These are phyloP conservation scores for Drepanosiphum platanoidis DNA, from an alignment of 2,888 invertebrate species.

Conservation along the genomic window DNA sequence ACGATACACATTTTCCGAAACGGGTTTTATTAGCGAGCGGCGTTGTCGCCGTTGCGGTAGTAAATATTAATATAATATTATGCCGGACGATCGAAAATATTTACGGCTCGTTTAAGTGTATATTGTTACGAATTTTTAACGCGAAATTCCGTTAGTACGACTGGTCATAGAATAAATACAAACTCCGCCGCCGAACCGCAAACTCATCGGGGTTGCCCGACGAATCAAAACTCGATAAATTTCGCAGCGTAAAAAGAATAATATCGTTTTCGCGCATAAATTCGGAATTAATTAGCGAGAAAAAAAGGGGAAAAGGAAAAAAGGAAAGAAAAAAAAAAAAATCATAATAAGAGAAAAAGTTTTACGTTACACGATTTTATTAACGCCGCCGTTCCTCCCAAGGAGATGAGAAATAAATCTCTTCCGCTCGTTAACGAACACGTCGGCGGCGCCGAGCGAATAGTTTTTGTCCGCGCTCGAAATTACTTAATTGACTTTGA, in stretches of 20 bases:
- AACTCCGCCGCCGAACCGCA: neutral
- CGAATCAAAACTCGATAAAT: conserved; percentile 8
- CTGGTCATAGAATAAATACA: too few relatives aligned
- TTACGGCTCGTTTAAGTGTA: too few relatives aligned
- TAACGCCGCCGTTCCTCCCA: neutral
- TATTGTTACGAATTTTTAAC: neutral
- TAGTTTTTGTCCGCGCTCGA: neutral
- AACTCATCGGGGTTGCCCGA: neutral
- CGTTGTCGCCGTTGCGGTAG: too few relatives aligned
- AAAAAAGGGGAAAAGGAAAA: too few relatives aligned
- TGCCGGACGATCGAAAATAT: neutral
- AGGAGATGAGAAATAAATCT: conserved; percentile 17
- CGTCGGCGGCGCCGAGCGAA: too few relatives aligned
- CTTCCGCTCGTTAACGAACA: neutral
- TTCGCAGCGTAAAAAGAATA: neutral
- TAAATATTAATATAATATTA: neutral
- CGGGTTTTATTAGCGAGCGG: neutral
- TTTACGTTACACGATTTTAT: conserved; percentile 23
- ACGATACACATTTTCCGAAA: neutral
- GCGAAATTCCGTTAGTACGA: too few relatives aligned
- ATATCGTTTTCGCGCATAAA: neutral
- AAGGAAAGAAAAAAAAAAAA: neutral
- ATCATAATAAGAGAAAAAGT: conserved; percentile 30
- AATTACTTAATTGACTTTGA: conserved; percentile 17
- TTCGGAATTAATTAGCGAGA: conserved; percentile 20